Percentiles rank a stretch among this genome's conserved stretches.
Conservation (phyloP, 2,113 vertebrate genomes). For the Pelecanus crispus region DNA sequence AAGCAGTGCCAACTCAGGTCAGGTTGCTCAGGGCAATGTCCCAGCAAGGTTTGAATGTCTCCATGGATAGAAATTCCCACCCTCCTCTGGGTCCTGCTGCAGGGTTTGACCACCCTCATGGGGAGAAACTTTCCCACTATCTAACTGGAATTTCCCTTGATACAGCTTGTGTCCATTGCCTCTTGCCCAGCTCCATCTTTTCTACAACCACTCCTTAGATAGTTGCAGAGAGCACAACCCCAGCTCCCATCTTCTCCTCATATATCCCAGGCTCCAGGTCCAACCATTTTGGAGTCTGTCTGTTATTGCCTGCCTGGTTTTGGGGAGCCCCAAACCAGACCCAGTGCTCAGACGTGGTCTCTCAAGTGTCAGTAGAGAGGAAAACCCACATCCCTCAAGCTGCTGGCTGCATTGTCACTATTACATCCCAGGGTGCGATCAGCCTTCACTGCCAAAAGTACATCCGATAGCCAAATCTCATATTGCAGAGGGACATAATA, state of each 20-base stretch:
- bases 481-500: not conserved
- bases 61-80: not conserved
- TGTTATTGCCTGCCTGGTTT: not conserved
- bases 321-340: not conserved
- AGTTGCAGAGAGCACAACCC: not conserved
- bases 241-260: not conserved
- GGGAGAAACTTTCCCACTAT: not conserved
- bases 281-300: not conserved
- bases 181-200: not conserved
- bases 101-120: not conserved
- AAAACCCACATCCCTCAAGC: not conserved
- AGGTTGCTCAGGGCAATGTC: not conserved
- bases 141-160: not conserved
- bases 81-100: not conserved
- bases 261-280: not conserved
- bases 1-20: not conserved
- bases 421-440: not conserved
- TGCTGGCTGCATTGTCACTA: not conserved
- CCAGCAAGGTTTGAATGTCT: not conserved
- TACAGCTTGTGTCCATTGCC: accelerated
- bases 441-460: not conserved
- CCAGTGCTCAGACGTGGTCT: not conserved
- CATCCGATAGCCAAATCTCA: not conserved
- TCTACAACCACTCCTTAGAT: not conserved
- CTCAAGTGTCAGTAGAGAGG: not conserved